Evolutionary conservation across 2,113 vertebrate species (phyloP).

Genomic region (Hippocampus guttulatus): DNA sequence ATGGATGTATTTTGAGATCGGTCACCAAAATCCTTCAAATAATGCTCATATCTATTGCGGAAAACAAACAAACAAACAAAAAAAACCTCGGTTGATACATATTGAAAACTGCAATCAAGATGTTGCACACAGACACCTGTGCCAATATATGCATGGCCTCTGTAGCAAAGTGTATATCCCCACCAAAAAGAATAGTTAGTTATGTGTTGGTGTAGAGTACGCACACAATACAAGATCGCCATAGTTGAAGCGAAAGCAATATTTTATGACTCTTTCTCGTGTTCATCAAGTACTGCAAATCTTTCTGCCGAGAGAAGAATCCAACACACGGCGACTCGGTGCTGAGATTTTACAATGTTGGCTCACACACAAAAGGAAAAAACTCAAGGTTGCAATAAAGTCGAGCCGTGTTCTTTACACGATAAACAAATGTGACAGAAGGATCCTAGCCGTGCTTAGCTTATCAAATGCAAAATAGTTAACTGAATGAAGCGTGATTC

Average conservation of each 20-base stretch:
- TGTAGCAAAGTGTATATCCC: background rate
- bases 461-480: conserved; percentile 4
- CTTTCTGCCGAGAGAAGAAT: background rate
- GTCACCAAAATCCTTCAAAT: no score
- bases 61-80: no score
- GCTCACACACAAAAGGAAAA: conserved; percentile 1
- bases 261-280: background rate
- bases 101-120: background rate
- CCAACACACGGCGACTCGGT: background rate
- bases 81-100: no score
- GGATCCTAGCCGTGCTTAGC: conserved; percentile 12
- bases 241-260: background rate
- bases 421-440: conserved; percentile 8
- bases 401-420: background rate
- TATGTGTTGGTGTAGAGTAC: background rate
- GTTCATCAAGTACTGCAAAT: background rate
- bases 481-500: conserved; percentile 21
- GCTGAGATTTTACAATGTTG: background rate
- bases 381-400: conserved; percentile 1
- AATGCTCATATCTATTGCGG: background rate
- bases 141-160: background rate
- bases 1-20: no score
- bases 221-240: background rate
- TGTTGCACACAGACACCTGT: background rate
- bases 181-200: background rate